Evolutionary conservation across 1,140 invertebrate species (phyloP).

Genomic region (Rhagoletis pomonella): DNA sequence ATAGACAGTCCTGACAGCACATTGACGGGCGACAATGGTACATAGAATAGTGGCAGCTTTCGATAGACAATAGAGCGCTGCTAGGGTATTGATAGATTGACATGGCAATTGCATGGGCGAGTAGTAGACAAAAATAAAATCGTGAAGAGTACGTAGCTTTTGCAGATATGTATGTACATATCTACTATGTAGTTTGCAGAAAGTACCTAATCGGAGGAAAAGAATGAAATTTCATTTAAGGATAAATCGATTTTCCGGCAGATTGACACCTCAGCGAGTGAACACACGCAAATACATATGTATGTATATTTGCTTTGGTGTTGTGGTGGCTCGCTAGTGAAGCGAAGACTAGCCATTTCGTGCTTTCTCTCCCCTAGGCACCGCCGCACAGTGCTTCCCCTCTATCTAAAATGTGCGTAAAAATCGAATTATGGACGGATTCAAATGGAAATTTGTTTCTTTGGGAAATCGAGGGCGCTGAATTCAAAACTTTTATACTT

Average conservation of each 20-base stretch:
- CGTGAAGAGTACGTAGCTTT: neutral
- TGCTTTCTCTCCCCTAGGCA: no score
- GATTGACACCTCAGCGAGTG: neutral
- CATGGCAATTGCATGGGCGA: slow-evolving; percentile 32
- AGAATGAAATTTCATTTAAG: neutral
- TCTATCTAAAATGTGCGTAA: no score
- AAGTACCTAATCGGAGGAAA: neutral
- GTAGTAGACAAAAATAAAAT: slow-evolving; percentile 38
- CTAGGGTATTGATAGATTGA: slow-evolving; percentile 16
- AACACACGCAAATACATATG: neutral
- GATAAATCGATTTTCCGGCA: slow-evolving; percentile 39
- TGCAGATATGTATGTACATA: neutral
- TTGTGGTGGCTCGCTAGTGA: no score
- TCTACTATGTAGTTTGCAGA: neutral
- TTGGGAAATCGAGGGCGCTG: no score
- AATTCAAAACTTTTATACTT: no score
- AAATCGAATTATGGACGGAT: no score
- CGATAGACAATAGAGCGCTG: slow-evolving; percentile 4
- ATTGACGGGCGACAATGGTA: neutral
- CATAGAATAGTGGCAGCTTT: neutral
- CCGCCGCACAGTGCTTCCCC: no score
- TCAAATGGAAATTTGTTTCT: no score
- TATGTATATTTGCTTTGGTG: no score
- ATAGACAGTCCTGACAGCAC: slow-evolving; percentile 35
- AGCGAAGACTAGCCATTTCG: no score